Percentiles rank a stretch among this genome's conserved stretches.
These are phyloP conservation scores for Tachypleus tridentatus DNA, from an alignment of 1,140 invertebrate species.

Conservation along the genomic window DNA sequence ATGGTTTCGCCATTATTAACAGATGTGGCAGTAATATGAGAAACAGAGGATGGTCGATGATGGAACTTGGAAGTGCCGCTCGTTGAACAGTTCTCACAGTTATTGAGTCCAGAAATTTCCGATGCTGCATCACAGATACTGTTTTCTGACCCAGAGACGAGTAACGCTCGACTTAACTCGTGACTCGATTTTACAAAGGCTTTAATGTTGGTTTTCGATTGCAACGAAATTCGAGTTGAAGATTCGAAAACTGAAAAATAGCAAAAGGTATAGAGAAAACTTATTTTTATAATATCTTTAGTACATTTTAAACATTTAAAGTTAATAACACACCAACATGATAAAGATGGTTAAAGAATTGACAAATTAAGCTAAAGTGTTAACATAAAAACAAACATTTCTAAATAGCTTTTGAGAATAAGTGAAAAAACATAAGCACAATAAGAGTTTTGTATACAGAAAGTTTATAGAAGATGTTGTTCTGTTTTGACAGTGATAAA, in stretches of 20 bases:
- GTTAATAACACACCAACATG: background rate
- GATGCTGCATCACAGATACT: slow-evolving; percentile 20
- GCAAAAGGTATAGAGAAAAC: background rate
- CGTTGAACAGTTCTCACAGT: background rate
- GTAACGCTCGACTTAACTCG: slow-evolving; percentile 10
- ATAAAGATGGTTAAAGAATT: background rate
- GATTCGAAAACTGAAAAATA: slow-evolving; percentile 12
- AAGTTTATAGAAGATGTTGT: too few relatives aligned
- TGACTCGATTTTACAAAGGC: background rate
- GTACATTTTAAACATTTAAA: background rate
- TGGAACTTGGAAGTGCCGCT: background rate
- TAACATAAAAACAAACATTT: background rate
- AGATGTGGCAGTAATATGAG: slow-evolving; percentile 6
- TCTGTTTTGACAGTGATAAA: too few relatives aligned
- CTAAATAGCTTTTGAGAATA: background rate
- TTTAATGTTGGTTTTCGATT: slow-evolving; percentile 9
- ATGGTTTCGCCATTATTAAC: slow-evolving; percentile 13
- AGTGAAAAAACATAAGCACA: too few relatives aligned
- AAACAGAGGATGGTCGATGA: slow-evolving; percentile 2
- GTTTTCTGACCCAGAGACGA: slow-evolving; percentile 16
- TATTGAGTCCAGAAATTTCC: slow-evolving; percentile 9
- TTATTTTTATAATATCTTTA: background rate
- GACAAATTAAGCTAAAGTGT: background rate
- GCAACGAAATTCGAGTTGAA: slow-evolving; percentile 12
- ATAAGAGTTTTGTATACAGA: too few relatives aligned